These are phyloP conservation scores for Girardinus metallicus DNA, from an alignment of 2,797 vertebrate genomes.

Conservation along the genomic window DNA sequence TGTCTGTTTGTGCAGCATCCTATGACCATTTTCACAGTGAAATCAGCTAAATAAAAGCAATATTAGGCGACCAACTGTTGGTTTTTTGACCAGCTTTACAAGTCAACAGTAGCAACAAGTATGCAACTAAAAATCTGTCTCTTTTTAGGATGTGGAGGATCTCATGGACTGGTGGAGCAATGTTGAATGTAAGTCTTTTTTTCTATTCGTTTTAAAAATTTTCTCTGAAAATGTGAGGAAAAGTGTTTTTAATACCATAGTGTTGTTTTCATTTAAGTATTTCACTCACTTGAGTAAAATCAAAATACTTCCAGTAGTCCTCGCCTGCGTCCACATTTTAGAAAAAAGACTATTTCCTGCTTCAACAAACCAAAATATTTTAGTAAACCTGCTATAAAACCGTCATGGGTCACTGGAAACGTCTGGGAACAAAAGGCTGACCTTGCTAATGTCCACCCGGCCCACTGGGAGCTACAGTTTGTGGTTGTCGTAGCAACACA, in stretches of 20 bases:
- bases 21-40: too few relatives aligned
- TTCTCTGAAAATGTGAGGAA: neutral
- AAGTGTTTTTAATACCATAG: neutral
- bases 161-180: slow-evolving; percentile 84
- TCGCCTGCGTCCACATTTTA: neutral
- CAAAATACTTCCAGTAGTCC: neutral
- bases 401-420: neutral
- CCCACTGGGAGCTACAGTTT: neutral
- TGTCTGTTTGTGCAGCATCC: too few relatives aligned
- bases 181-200: slow-evolving; percentile 76
- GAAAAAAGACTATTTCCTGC: neutral
- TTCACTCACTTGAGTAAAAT: neutral
- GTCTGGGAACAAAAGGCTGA: neutral
- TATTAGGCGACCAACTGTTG: too few relatives aligned
- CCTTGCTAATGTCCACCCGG: neutral
- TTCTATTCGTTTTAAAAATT: neutral
- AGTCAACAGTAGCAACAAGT: neutral
- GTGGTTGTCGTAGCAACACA: neutral
- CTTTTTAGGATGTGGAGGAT: slow-evolving; percentile 69
- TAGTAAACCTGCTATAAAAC: neutral
- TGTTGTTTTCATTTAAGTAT: neutral
- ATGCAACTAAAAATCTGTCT: neutral
- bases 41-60: too few relatives aligned
- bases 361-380: neutral
- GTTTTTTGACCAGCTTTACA: too few relatives aligned